Percentiles rank a stretch among this genome's conserved stretches.
Conservation (phyloP, 2,113 vertebrate species). For the Pogonocichla stellata region DNA sequence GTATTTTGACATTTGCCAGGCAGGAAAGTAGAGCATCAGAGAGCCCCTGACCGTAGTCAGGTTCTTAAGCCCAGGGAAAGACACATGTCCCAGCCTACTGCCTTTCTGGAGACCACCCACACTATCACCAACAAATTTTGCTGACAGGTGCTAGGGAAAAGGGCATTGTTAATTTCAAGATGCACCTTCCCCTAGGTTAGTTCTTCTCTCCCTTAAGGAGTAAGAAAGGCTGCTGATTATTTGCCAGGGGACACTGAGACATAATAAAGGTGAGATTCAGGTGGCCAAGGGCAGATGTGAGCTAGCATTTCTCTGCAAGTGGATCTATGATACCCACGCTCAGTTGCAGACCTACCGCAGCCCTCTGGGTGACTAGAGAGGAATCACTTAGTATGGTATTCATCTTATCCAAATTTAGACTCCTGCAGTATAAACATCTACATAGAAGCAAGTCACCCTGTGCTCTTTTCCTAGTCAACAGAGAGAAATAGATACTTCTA, state of each 20-base stretch:
- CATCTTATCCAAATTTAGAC: slow-evolving; percentile 59
- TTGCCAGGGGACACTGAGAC: background rate
- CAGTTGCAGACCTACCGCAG: slow-evolving; percentile 28
- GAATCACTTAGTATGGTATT: slow-evolving; percentile 58
- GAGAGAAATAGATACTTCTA: slow-evolving; percentile 57
- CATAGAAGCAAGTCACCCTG: slow-evolving; percentile 35
- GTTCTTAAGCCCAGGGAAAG: background rate
- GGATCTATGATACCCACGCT: background rate
- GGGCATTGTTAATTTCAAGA: background rate
- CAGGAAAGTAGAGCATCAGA: background rate
- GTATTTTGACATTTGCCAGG: slow-evolving; percentile 48
- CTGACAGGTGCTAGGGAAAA: background rate
- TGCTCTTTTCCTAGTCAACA: slow-evolving; percentile 51
- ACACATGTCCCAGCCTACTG: background rate
- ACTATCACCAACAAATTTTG: background rate
- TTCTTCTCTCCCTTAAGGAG: background rate
- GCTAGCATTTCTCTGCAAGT: background rate
- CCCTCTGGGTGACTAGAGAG: background rate
- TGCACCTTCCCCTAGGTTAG: background rate
- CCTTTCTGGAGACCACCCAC: slow-evolving; percentile 7
- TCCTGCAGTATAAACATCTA: slow-evolving; percentile 53
- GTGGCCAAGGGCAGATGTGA: background rate
- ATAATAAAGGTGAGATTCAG: background rate
- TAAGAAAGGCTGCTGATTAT: background rate
- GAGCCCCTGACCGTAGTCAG: background rate